Percentiles rank a stretch among this genome's conserved stretches.
Conservation (phyloP, 2,797 vertebrate genomes). For the Lerista edwardsae region DNA sequence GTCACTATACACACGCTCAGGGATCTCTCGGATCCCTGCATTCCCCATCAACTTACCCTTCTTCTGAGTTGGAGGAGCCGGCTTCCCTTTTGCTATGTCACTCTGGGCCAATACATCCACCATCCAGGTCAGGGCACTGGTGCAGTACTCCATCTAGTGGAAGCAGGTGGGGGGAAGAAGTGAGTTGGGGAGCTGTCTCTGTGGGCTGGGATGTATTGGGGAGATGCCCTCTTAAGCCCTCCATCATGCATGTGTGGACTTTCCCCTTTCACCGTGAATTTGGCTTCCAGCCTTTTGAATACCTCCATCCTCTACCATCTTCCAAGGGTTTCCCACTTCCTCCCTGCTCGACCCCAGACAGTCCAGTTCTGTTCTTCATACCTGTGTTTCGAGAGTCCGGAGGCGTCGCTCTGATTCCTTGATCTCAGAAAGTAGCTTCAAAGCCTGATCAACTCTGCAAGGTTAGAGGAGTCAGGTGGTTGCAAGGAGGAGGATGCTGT, state of each 20-base stretch:
- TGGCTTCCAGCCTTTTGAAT: background rate
- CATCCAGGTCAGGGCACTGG: conserved; percentile 83
- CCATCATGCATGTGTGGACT: accelerated
- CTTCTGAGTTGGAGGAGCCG: conserved; percentile 64
- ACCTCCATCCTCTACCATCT: no score
- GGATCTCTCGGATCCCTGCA: conserved; percentile 24
- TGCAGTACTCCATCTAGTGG: conserved; percentile 83
- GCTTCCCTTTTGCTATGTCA: conserved; percentile 70
- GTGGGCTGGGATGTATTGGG: no score
- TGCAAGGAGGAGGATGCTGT: background rate
- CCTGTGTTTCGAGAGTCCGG: conserved; percentile 82
- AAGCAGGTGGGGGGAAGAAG: background rate
- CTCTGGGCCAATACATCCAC: conserved; percentile 81
- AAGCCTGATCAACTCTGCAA: conserved; percentile 82
- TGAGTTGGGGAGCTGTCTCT: background rate
- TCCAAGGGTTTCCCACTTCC: background rate
- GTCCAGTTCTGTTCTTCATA: conserved; percentile 42
- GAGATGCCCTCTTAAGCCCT: background rate
- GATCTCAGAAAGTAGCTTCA: conserved; percentile 84
- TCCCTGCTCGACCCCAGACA: background rate
- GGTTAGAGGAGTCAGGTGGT: background rate
- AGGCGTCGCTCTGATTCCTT: conserved; percentile 82
- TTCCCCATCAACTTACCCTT: conserved; percentile 8
- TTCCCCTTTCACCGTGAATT: conserved; percentile 56
- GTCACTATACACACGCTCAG: background rate